A percentile compares a stretch with the other conserved stretches of the same genome.
These are phyloP conservation scores for Dinocampus coccinellae DNA, from an alignment of 2,888 invertebrate genomes.

Conservation along the genomic window DNA sequence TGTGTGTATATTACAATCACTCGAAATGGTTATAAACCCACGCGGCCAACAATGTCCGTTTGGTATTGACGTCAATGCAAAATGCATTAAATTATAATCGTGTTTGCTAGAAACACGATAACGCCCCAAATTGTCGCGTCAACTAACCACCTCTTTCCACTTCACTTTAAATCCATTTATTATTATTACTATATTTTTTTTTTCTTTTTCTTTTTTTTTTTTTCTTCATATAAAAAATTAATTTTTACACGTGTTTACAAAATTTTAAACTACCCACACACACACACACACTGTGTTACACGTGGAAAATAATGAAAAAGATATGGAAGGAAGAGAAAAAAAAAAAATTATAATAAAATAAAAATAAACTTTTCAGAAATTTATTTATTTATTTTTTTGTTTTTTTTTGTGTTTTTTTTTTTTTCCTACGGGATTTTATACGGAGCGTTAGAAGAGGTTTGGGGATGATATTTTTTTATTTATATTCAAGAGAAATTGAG, in stretches of 20 bases:
- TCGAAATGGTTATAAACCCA: slow-evolving; percentile 38
- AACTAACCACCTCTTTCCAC: background rate
- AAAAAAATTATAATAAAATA: no score
- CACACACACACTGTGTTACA: no score
- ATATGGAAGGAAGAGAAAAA: no score
- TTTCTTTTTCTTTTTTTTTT: no score
- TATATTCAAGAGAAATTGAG: background rate
- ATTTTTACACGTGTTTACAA: background rate
- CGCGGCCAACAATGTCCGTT: slow-evolving; percentile 48
- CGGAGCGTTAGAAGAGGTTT: no score
- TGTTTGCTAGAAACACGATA: slow-evolving; percentile 51
- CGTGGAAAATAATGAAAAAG: background rate
- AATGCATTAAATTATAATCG: slow-evolving; percentile 64
- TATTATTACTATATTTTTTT: background rate
- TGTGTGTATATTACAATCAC: slow-evolving; percentile 40
- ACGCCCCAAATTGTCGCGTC: slow-evolving; percentile 35
- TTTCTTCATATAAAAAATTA: background rate
- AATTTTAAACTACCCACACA: no score
- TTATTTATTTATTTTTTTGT: no score
- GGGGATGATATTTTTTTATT: background rate
- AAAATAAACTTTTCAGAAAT: no score
- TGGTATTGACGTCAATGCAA: slow-evolving; percentile 51
- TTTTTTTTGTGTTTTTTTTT: no score
- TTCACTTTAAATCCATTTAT: background rate
- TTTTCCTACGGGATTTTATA: background rate